phyloP scores from a whole-genome alignment of 1,140 invertebrate genomes.

The Drosophila tristis region DNA sequence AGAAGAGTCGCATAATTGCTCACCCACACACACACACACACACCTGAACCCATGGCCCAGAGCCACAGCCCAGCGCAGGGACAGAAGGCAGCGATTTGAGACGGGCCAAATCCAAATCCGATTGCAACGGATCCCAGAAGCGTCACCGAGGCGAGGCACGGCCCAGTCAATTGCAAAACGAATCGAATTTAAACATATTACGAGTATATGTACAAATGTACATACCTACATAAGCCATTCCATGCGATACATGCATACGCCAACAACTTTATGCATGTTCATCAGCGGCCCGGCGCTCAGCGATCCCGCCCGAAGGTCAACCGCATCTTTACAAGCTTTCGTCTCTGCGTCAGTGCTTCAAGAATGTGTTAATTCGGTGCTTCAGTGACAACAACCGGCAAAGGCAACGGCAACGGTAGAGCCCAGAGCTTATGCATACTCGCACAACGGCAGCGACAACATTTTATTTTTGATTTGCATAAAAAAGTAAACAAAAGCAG shows the following conservation, averaged over 20 bases:
- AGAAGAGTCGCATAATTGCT: constrained; percentile 25
- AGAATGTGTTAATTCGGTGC: constrained; percentile 74
- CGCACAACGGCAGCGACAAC: constrained; percentile 9
- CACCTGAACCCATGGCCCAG: neutral
- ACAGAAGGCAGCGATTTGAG: constrained; percentile 34
- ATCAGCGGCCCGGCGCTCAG: no score
- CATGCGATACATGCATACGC: neutral
- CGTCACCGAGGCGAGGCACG: constrained; percentile 1
- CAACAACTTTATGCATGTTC: no score
- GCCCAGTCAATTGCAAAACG: constrained; percentile 52
- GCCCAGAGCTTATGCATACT: neutral
- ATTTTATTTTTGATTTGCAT: constrained; percentile 52
- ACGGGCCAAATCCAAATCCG: constrained; percentile 22
- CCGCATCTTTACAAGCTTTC: constrained; percentile 73
- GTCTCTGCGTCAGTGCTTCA: constrained; percentile 55
- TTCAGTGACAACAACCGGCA: constrained; percentile 39
- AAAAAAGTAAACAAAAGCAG: constrained; percentile 63
- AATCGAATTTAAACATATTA: constrained; percentile 43
- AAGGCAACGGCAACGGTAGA: neutral
- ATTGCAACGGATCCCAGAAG: constrained; percentile 24
- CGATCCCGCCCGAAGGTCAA: constrained; percentile 57
- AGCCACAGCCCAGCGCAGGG: neutral
- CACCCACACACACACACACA: neutral
- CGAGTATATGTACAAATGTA: neutral
- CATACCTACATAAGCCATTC: constrained; percentile 1